A percentile compares a stretch with the other conserved stretches of the same genome.
Conservation (phyloP, 1,140 invertebrate species). For the Drosophila quadrilineata region DNA sequence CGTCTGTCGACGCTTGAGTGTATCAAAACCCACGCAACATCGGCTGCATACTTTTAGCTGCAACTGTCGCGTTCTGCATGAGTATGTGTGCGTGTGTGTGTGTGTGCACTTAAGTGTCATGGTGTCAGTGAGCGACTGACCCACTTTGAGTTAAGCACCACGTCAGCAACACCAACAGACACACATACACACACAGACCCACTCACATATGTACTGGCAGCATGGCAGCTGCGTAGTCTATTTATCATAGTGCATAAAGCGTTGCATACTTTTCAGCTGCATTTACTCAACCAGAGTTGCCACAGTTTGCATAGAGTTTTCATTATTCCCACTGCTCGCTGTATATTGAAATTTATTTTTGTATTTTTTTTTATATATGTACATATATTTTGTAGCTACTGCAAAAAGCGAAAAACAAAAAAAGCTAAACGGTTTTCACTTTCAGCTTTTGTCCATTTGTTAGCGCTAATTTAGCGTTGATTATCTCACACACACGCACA, state of each 20-base stretch:
- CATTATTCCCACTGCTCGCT: not conserved
- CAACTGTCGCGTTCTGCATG: constrained; percentile 20
- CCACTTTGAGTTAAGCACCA: constrained; percentile 70
- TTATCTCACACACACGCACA: constrained; percentile 41
- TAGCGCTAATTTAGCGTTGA: constrained; percentile 68
- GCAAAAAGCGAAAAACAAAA: not conserved
- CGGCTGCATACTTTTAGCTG: constrained; percentile 60
- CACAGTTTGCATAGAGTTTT: not conserved
- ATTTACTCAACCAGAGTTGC: constrained; percentile 43
- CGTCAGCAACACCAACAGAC: constrained; percentile 24
- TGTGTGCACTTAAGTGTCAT: constrained; percentile 70
- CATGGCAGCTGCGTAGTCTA: constrained; percentile 19
- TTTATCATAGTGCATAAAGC: constrained; percentile 45
- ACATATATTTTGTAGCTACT: too few species aligned
- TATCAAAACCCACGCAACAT: constrained; percentile 70
- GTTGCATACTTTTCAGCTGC: constrained; percentile 44
- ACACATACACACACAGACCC: not conserved
- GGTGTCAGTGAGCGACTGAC: constrained; percentile 77
- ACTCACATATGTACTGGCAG: not conserved
- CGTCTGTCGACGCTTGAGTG: constrained; percentile 74
- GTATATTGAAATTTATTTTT: constrained; percentile 35
- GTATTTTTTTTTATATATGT: too few species aligned
- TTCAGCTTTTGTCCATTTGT: constrained; percentile 64
- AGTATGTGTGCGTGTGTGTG: constrained; percentile 20
- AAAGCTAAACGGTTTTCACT: constrained; percentile 35